Base-by-base conservation (phyloP, 2,797 vertebrate genomes). In the Phrynocephalus forsythii region DNA sequence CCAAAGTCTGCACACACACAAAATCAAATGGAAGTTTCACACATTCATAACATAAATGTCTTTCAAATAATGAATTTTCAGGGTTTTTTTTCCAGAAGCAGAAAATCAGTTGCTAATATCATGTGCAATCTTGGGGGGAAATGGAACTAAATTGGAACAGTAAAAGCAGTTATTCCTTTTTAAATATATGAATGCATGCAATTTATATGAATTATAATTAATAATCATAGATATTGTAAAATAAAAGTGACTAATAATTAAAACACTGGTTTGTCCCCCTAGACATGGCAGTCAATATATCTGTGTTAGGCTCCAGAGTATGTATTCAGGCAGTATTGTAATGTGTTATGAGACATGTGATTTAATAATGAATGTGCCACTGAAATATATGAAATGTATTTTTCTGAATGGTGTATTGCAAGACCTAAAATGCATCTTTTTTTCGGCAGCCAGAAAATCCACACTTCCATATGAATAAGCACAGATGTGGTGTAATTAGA, bases 381-480 rank as follows among this genome's bases (percentile, higher is more conserved):
- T 48, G 20, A 75, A 69, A 15, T 8, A 7, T 68, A 79, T 50
- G 13, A 75, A 71, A 44, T 82, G 85, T 30, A 81, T 89, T 85
- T 38, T 1, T 67, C 82, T 8, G 67, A 33, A 52, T 56, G 38
- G 44, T 80, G 50, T 28, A 60, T 84, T 79, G 18, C 18, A 83
- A 71, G 50, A 24, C 33, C 79, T 84, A 72, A 63, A 82, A 52
- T n/a, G 66, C 30, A 71, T 68, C 71, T 67, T 84, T 86, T 69
- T 76, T 92, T 91, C 88, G 88, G 22, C 50, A 26, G 80, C 66
- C 91, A 60, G 89, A 88, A 93, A 91, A 78, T 72, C 71, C 75
- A 38, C 79, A 50, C 48, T 88, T 90, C 28, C 13, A 75, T 7
- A 30, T 84, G 75, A 91, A 88, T 91, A 90, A 87, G 87, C 75